Base-by-base conservation (phyloP, 2,113 vertebrate species). In the Oceanodroma tethys region DNA sequence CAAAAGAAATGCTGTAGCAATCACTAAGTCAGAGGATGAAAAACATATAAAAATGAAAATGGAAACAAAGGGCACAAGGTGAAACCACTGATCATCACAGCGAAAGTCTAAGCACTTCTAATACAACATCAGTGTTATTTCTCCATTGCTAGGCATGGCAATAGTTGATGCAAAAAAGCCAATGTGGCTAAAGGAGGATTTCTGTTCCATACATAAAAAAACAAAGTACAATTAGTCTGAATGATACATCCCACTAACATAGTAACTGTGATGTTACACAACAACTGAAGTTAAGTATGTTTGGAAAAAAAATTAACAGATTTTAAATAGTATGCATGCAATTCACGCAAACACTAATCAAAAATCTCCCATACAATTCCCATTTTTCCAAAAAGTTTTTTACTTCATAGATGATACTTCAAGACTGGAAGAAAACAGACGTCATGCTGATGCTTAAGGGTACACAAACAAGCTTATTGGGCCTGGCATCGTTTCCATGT, bases 401-500 rank as follows among this genome's bases (percentile, higher is more conserved):
- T 45, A 71, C 5, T 87, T 82, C 20, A 63, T 2, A 47, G n/a
- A 40, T 6, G 10, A 23, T 29, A 60, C 14, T 53, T 72, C 16
- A 73, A 83, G 29, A 29, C 38, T 27, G 4, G 13, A 83, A 83
- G 12, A 66, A 70, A 80, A 58, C 3, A 42, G 15, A 34, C 10
- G 4, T 13, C 2, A 0, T 3, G 8, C 9, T 16, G 3, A n/a
- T 25, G 55, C 21, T 74, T 75, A 86, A 48, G 29, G 53, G 34
- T 58, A 73, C 29, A 76, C 4, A 43, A 82, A 56, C 27, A 75
- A 91, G n/a, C 10, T 42, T 29, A 16, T 4, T n/a, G 75, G n/a
- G n/a, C 42, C 36, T 34, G 29, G n/a, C 45, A 70, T 4, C 4
- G 0, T 1, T 45, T 9, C 52, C 62, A 29, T 2, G 15, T 2